Conservation (phyloP, 2,113 vertebrate species). For the Pedionomus torquatus region DNA sequence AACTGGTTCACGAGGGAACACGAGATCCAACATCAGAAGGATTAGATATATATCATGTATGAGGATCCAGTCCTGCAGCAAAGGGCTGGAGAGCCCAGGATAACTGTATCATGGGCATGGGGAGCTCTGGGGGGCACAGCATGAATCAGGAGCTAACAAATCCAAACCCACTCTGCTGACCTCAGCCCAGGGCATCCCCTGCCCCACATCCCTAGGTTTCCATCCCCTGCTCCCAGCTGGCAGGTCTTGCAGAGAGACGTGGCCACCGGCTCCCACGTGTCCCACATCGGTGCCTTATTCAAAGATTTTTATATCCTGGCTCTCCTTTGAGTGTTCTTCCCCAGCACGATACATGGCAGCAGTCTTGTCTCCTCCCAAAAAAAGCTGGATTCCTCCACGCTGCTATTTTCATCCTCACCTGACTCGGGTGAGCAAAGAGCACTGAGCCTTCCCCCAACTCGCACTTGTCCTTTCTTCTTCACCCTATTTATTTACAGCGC, state of each 20-base stretch:
- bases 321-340: not conserved
- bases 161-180: not conserved
- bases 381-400: rapidly evolving
- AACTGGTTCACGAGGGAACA: not conserved
- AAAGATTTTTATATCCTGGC: no score
- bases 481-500: rapidly evolving
- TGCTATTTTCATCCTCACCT: not conserved
- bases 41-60: rapidly evolving
- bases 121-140: not conserved
- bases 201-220: not conserved
- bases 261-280: rapidly evolving
- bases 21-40: rapidly evolving
- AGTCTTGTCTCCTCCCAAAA: not conserved
- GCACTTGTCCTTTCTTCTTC: not conserved
- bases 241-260: rapidly evolving
- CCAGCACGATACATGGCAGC: rapidly evolving
- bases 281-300: rapidly evolving
- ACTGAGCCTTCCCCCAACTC: not conserved
- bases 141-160: not conserved
- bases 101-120: rapidly evolving
- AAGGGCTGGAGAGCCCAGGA: not conserved
- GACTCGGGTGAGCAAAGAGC: rapidly evolving
- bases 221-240: not conserved
- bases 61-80: not conserved
- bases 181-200: not conserved